These are phyloP conservation scores for Tupaia chinensis DNA, from an alignment of 2,113 vertebrate genomes.

Conservation along the genomic window DNA sequence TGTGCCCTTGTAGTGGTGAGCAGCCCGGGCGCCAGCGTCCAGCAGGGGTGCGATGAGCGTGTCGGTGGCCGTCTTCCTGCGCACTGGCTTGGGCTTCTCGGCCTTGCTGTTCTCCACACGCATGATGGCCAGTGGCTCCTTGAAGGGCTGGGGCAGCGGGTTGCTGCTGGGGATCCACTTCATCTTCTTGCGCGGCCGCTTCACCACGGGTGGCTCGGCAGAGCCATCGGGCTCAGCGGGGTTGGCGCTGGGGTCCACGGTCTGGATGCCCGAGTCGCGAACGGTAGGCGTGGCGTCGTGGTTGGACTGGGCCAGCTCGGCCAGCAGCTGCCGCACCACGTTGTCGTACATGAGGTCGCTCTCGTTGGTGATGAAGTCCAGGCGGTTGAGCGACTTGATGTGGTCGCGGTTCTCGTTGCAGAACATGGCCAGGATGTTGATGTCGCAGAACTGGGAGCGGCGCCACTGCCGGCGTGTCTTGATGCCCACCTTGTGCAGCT, in stretches of 20 bases:
- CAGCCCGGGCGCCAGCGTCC: constrained; percentile 82
- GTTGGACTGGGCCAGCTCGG: constrained; percentile 97
- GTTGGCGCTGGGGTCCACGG: constrained; percentile 93
- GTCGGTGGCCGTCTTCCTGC: constrained; percentile 94
- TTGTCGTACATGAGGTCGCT: constrained; percentile 99
- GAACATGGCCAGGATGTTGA: constrained; percentile 99
- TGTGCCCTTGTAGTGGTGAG: constrained; percentile 82
- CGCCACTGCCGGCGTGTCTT: constrained; percentile 98
- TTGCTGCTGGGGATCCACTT: constrained; percentile 97
- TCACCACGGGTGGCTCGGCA: constrained; percentile 94
- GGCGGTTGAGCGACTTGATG: constrained; percentile 98
- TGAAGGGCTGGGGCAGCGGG: constrained; percentile 97
- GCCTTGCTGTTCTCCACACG: constrained; percentile 95
- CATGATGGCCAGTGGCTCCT: constrained; percentile 94
- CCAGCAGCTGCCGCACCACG: constrained; percentile 97
- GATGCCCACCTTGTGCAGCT: constrained; percentile 98
- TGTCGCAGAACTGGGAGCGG: constrained; percentile 99
- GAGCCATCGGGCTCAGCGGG: constrained; percentile 92
- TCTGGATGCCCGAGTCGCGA: constrained; percentile 96
- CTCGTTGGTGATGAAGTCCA: constrained; percentile 99
- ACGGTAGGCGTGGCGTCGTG: constrained; percentile 97
- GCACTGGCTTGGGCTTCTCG: constrained; percentile 95
- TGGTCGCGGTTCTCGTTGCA: constrained; percentile 99
- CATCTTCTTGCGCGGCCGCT: constrained; percentile 97
- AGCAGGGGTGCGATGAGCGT: constrained; percentile 94